These are phyloP conservation scores for Pomacea canaliculata DNA, from an alignment of 2,888 invertebrate species.

Conservation along the genomic window DNA sequence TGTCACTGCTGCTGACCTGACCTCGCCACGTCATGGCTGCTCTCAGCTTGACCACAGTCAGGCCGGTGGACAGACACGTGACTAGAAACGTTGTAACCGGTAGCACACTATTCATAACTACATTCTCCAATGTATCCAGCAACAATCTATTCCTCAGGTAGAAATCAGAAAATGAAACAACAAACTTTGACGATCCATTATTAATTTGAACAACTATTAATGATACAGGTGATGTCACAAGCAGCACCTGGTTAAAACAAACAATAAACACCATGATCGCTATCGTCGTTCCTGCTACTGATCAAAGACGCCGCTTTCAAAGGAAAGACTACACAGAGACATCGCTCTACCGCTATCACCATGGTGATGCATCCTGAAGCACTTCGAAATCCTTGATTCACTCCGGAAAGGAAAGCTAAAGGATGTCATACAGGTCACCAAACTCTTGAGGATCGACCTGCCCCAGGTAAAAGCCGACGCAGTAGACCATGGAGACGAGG, in stretches of 20 bases:
- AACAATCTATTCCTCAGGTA: too few species aligned
- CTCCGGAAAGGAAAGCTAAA: slow-evolving; percentile 4
- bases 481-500: slow-evolving; percentile 2
- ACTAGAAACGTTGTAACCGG: too few species aligned
- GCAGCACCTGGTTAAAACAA: neutral
- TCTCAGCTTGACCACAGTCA: too few species aligned
- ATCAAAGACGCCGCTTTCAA: slow-evolving; percentile 2
- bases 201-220: too few species aligned
- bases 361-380: slow-evolving; percentile 14
- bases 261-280: neutral
- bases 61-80: too few species aligned
- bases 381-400: slow-evolving; percentile 1
- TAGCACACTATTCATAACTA: too few species aligned
- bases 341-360: slow-evolving; percentile 11
- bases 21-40: too few species aligned
- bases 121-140: too few species aligned
- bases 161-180: too few species aligned
- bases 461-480: neutral
- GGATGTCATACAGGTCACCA: neutral
- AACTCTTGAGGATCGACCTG: neutral
- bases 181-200: too few species aligned
- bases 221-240: too few species aligned
- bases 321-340: slow-evolving; percentile 7
- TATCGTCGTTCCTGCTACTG: neutral
- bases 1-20: too few species aligned